Conservation (phyloP, 2,113 vertebrate genomes). For the Salvelinus alpinus region DNA sequence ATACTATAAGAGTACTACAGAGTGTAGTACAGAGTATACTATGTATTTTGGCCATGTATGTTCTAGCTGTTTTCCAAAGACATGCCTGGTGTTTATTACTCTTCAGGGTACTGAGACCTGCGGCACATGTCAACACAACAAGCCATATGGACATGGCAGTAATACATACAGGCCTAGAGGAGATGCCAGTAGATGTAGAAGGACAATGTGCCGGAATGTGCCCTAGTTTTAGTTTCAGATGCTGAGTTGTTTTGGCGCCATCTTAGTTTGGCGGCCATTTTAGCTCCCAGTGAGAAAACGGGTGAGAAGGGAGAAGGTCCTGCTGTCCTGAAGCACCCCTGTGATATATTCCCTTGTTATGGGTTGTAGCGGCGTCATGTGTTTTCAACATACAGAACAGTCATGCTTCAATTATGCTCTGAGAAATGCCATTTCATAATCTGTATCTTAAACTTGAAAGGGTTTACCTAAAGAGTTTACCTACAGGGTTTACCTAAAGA, state of each 20-base stretch:
- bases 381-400: neutral
- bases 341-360: neutral
- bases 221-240: neutral
- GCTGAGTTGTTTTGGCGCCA: neutral
- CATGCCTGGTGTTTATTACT: conserved; percentile 29
- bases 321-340: conserved; percentile 21
- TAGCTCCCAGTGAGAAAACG: neutral
- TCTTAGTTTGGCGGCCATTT: neutral
- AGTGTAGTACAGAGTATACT: too few relatives aligned
- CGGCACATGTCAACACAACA: neutral
- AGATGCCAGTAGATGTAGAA: neutral
- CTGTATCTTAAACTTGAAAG: conserved; percentile 48
- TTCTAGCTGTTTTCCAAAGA: conserved; percentile 53
- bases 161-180: conserved; percentile 11
- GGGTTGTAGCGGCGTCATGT: conserved; percentile 24
- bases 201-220: neutral
- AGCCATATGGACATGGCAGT: conserved; percentile 34
- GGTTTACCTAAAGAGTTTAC: conserved; percentile 36
- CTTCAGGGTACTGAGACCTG: conserved; percentile 16
- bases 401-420: conserved; percentile 27
- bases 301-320: conserved; percentile 29
- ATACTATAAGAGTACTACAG: too few relatives aligned
- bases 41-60: neutral
- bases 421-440: conserved; percentile 30
- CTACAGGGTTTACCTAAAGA: neutral